Evolutionary conservation across 2,888 invertebrate species (phyloP).

Genomic region (Gerris lacustris): DNA sequence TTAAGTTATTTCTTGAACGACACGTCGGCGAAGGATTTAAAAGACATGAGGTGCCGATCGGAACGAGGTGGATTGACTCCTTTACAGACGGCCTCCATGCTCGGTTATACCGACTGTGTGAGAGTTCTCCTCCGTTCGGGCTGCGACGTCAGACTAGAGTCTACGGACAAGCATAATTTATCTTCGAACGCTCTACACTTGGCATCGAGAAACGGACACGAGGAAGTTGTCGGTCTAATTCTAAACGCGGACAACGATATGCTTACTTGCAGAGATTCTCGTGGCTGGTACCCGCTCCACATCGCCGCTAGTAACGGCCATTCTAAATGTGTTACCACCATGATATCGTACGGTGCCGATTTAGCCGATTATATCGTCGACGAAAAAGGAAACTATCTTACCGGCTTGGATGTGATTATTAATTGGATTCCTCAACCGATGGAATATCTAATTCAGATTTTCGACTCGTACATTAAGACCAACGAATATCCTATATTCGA

Average conservation of each 20-base stretch:
- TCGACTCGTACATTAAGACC: conserved; percentile 42
- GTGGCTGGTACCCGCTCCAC: conserved; percentile 37
- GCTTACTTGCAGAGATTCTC: conserved; percentile 25
- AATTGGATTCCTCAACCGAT: conserved; percentile 44
- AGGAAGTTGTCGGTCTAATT: conserved; percentile 25
- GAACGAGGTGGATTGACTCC: conserved; percentile 40
- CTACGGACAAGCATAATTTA: conserved; percentile 39
- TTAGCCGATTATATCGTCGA: conserved; percentile 38
- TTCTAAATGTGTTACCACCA: conserved; percentile 43
- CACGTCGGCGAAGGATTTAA: conserved; percentile 28
- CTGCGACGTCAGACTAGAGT: conserved; percentile 40
- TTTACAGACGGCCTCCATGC: conserved; percentile 45
- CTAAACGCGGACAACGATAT: conserved; percentile 38
- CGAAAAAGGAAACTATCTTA: conserved; percentile 30
- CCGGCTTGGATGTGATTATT: conserved; percentile 44
- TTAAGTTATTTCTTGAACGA: conserved; percentile 41
- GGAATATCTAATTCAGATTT: conserved; percentile 43
- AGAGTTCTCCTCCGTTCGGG: conserved; percentile 39
- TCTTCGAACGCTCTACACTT: conserved; percentile 31
- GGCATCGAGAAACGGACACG: conserved; percentile 30
- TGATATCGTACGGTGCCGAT: conserved; percentile 41
- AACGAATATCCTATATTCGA: conserved; percentile 40
- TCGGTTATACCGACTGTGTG: conserved; percentile 42
- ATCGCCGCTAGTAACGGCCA: conserved; percentile 46
- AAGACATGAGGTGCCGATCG: conserved; percentile 33